phyloP scores from a whole-genome alignment of 2,113 vertebrate species.

The Periophthalmodon schlosseri region DNA sequence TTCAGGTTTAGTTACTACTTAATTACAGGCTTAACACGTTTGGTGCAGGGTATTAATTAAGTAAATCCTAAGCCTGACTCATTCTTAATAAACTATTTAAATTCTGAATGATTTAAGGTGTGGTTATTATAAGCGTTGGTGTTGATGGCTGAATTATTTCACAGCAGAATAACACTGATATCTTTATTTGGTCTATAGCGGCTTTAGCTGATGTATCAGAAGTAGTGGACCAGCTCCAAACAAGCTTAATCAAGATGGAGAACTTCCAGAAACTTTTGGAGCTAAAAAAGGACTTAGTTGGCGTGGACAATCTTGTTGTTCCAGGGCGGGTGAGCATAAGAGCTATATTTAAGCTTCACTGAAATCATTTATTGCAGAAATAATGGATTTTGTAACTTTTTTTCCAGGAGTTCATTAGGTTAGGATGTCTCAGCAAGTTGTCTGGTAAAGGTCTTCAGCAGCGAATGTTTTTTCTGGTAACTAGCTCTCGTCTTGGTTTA shows the following conservation, averaged over 20 bases:
- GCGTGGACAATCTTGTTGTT: conserved; percentile 88
- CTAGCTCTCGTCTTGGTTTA: conserved; percentile 19
- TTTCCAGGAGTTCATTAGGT: conserved; percentile 93
- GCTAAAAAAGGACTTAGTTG: conserved; percentile 94
- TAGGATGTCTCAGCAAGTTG: conserved; percentile 97
- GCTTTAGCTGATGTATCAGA: conserved; percentile 93
- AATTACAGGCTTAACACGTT: no score
- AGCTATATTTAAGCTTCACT: background rate
- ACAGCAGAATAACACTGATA: background rate
- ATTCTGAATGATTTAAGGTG: no score
- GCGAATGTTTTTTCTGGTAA: conserved; percentile 98
- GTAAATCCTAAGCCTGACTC: no score
- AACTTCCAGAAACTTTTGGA: conserved; percentile 97
- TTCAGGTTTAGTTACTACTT: no score
- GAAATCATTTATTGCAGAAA: background rate
- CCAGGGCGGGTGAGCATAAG: conserved; percentile 85
- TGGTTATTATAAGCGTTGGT: background rate
- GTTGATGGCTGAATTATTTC: background rate
- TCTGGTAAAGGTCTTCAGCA: conserved; percentile 98
- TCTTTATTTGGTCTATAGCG: conserved; percentile 72
- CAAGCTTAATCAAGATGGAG: conserved; percentile 93
- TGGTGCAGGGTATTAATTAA: no score
- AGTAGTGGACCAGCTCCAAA: conserved; percentile 89
- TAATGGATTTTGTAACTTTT: conserved; percentile 11
- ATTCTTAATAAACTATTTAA: no score